Percentiles rank a stretch among this genome's conserved stretches.
Evolutionary conservation across 2,797 vertebrate species (phyloP).

Genomic region (Melanotaenia parkinsoni): DNA sequence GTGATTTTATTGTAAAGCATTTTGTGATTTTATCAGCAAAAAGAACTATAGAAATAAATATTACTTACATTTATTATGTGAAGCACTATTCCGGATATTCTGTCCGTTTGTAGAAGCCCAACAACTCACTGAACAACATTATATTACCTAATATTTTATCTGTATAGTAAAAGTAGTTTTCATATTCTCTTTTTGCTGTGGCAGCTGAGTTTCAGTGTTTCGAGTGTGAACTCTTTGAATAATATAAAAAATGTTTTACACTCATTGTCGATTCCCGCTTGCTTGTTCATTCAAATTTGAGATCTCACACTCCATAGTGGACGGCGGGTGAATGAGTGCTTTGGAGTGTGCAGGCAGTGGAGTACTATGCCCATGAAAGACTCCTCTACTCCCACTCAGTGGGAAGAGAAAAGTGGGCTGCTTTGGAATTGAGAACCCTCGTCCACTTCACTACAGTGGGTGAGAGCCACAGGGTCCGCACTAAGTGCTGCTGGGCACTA

Average conservation of each 20-base stretch:
- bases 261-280: constrained; percentile 68
- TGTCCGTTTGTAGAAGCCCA: not conserved
- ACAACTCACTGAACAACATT: not conserved
- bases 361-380: constrained; percentile 81
- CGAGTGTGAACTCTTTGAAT: constrained; percentile 63
- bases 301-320: constrained; percentile 66
- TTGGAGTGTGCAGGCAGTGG: constrained; percentile 68
- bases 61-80: constrained; percentile 8
- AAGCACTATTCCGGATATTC: not conserved
- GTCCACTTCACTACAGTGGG: constrained; percentile 68
- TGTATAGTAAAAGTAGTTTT: constrained; percentile 15
- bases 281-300: constrained; percentile 70
- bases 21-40: too few relatives aligned
- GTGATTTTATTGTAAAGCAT: too few relatives aligned
- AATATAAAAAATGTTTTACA: constrained; percentile 75
- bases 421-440: constrained; percentile 77
- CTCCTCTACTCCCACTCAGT: constrained; percentile 72
- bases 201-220: constrained; percentile 46
- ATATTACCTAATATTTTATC: constrained; percentile 12
- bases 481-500: constrained; percentile 79
- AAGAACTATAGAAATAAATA: too few relatives aligned
- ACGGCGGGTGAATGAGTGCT: constrained; percentile 68
- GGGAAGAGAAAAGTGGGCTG: constrained; percentile 63
- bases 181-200: constrained; percentile 15
- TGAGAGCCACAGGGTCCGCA: constrained; percentile 72